Evolutionary conservation across 2,888 invertebrate genomes (phyloP).

Genomic region (Aleiodes alternator): DNA sequence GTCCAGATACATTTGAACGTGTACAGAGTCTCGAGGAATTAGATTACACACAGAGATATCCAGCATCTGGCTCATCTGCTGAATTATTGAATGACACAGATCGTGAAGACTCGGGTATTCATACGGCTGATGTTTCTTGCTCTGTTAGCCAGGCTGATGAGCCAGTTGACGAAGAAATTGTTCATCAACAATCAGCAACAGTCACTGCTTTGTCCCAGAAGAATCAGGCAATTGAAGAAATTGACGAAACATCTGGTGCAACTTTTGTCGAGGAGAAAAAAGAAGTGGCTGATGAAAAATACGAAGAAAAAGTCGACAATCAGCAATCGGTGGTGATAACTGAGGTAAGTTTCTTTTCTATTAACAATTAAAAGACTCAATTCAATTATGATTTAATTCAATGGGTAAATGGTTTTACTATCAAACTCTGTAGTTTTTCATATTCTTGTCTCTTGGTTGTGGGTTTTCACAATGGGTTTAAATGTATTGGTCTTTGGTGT

Average conservation of each 20-base stretch:
- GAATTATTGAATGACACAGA: constrained; percentile 82
- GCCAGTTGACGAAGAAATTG: constrained; percentile 78
- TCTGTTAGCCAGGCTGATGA: constrained; percentile 86
- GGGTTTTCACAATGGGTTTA: constrained; percentile 55
- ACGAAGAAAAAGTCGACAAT: constrained; percentile 53
- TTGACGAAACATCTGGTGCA: constrained; percentile 21
- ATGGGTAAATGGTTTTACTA: neutral
- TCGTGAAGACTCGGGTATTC: constrained; percentile 87
- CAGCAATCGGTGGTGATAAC: constrained; percentile 65
- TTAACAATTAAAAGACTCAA: neutral
- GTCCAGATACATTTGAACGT: constrained; percentile 79
- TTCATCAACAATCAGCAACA: constrained; percentile 50
- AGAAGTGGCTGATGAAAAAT: constrained; percentile 46
- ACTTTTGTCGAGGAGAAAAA: constrained; percentile 31
- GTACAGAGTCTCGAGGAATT: constrained; percentile 82
- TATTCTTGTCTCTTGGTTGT: constrained; percentile 56
- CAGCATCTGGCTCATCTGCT: constrained; percentile 78
- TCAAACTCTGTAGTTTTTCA: constrained; percentile 15
- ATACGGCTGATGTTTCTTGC: constrained; percentile 87
- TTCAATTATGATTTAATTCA: neutral
- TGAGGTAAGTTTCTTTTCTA: constrained; percentile 63
- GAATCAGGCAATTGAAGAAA: constrained; percentile 16
- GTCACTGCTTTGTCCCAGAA: constrained; percentile 47
- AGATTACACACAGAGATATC: constrained; percentile 76
- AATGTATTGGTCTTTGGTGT: constrained; percentile 58